These are phyloP conservation scores for Martes flavigula DNA, from an alignment of 2,797 vertebrate species.

Conservation along the genomic window DNA sequence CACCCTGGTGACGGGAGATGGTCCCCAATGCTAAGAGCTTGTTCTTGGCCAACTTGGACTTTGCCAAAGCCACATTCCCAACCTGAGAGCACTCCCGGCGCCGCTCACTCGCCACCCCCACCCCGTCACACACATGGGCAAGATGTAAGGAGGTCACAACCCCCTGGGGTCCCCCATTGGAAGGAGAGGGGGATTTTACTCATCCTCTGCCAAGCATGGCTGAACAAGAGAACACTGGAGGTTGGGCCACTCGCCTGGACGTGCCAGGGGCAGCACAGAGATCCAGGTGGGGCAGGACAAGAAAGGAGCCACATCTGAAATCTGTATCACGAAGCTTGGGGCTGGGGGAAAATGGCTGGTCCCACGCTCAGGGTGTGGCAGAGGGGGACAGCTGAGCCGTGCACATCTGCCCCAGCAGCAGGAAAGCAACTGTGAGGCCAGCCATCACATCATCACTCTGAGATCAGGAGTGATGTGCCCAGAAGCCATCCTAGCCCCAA, in stretches of 20 bases:
- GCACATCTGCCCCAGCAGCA: background rate
- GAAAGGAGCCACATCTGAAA: slow-evolving; percentile 41
- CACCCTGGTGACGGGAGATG: background rate
- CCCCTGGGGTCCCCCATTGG: background rate
- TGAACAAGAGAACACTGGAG: background rate
- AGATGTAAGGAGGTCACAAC: background rate
- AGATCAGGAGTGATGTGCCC: background rate
- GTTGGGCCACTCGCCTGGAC: background rate
- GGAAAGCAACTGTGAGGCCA: background rate
- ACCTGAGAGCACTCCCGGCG: too few species aligned
- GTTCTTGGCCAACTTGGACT: background rate
- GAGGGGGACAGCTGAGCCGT: background rate
- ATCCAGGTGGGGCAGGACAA: background rate
- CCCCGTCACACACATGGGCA: background rate
- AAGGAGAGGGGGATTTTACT: background rate
- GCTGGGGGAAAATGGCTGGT: background rate
- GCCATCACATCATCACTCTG: background rate
- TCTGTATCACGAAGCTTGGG: background rate
- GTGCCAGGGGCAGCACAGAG: background rate
- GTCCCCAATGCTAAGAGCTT: background rate
- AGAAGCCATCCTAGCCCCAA: too few species aligned
- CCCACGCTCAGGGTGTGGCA: background rate
- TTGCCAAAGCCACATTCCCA: background rate
- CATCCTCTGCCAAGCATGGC: background rate
- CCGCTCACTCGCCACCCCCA: background rate